Conservation (phyloP, 2,888 invertebrate genomes). For the Gymnocheta viridis region DNA sequence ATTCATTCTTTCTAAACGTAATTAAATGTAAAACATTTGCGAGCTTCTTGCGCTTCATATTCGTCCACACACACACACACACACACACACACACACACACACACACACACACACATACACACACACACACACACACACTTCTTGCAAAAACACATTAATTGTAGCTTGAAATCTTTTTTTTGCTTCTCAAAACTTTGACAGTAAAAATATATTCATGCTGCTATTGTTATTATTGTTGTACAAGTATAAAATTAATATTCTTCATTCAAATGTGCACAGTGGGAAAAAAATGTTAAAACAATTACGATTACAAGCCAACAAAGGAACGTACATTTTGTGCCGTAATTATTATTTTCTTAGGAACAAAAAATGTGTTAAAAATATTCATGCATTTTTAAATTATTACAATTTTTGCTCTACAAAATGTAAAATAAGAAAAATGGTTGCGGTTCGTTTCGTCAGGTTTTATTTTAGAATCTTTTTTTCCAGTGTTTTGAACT, state of each 20-base stretch:
- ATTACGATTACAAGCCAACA: background rate
- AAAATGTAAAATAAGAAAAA: slow-evolving; percentile 19
- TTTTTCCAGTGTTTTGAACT: slow-evolving; percentile 9
- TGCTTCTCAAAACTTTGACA: slow-evolving; percentile 51
- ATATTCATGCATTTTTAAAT: slow-evolving; percentile 4
- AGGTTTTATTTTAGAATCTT: background rate
- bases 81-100: background rate
- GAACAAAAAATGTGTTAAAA: background rate
- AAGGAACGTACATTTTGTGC: background rate
- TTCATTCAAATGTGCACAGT: slow-evolving; percentile 24
- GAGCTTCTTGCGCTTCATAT: slow-evolving; percentile 22
- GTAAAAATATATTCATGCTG: slow-evolving; percentile 51
- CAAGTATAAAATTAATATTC: slow-evolving; percentile 22
- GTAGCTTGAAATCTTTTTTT: slow-evolving; percentile 38
- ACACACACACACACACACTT: background rate
- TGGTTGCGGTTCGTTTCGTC: slow-evolving; percentile 15
- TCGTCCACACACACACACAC: background rate
- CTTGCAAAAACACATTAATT: slow-evolving; percentile 33
- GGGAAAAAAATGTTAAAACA: slow-evolving; percentile 1
- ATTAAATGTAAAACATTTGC: slow-evolving; percentile 61
- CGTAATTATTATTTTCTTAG: background rate
- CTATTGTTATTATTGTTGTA: slow-evolving; percentile 6
- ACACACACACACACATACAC: background rate
- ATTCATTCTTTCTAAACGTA: slow-evolving; percentile 36
- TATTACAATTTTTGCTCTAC: background rate